These are phyloP conservation scores for Sipunculus nudus DNA, from an alignment of 2,888 invertebrate species.

Conservation along the genomic window DNA sequence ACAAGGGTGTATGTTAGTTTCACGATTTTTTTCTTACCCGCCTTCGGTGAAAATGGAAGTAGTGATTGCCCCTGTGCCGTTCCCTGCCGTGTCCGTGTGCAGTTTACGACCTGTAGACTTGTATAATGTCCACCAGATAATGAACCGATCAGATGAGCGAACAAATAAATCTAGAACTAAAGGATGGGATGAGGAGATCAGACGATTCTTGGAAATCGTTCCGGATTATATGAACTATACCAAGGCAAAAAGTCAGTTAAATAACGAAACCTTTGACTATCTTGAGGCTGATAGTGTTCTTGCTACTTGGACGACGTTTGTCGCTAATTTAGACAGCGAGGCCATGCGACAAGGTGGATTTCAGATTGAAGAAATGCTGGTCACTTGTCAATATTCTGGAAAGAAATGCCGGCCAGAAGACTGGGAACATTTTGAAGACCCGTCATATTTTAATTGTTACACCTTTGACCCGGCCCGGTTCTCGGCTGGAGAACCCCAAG, in stretches of 20 bases:
- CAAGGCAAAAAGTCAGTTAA: no score
- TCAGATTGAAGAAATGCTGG: slow-evolving; percentile 11
- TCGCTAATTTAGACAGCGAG: slow-evolving; percentile 7
- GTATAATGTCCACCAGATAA: no score
- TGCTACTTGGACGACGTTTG: slow-evolving; percentile 9
- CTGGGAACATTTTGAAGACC: slow-evolving; percentile 11
- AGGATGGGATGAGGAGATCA: no score
- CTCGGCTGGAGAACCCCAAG: not conserved
- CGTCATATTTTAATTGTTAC: slow-evolving; percentile 18
- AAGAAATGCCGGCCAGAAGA: slow-evolving; percentile 7
- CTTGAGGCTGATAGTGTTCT: slow-evolving; percentile 1
- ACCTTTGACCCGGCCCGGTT: slow-evolving; percentile 9
- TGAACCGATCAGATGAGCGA: no score
- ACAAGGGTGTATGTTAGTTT: slow-evolving; percentile 5
- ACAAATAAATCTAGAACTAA: no score
- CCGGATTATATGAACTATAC: no score
- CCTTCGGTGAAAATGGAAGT: slow-evolving; percentile 15
- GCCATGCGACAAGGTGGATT: slow-evolving; percentile 9
- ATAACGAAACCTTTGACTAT: no score
- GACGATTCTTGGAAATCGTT: no score
- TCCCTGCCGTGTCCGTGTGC: slow-evolving; percentile 20
- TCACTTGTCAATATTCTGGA: slow-evolving; percentile 14
- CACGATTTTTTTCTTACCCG: slow-evolving; percentile 6
- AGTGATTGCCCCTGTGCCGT: slow-evolving; percentile 15
- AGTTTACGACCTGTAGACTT: slow-evolving; percentile 16